Percentiles rank a stretch among this genome's conserved stretches.
phyloP scores from a whole-genome alignment of 2,888 invertebrate species.

The Apoda limacodes region DNA sequence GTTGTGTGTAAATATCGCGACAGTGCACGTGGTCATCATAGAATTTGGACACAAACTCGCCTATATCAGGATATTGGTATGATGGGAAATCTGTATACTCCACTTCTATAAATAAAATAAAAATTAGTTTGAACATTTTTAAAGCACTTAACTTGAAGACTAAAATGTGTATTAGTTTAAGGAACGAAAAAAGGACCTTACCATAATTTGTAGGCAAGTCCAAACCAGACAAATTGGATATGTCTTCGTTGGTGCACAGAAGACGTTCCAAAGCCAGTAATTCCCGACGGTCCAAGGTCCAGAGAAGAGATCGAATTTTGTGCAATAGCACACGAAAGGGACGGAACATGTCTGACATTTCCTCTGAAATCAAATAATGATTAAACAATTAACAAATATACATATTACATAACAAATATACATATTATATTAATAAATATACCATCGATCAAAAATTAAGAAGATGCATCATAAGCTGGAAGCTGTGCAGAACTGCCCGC shows the following conservation, averaged over 20 bases:
- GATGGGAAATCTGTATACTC: slow-evolving; percentile 34
- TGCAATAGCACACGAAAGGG: slow-evolving; percentile 90
- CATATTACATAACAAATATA: slow-evolving; percentile 3
- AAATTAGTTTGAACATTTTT: too few relatives aligned
- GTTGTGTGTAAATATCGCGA: slow-evolving; percentile 68
- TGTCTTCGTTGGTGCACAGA: slow-evolving; percentile 91
- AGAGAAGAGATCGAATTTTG: slow-evolving; percentile 92
- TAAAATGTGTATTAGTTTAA: too few relatives aligned
- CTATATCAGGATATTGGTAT: slow-evolving; percentile 68
- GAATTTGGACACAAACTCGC: slow-evolving; percentile 77
- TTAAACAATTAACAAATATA: background rate
- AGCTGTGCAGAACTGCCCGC: too few relatives aligned
- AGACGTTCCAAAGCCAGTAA: slow-evolving; percentile 87
- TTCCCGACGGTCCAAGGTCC: slow-evolving; percentile 88
- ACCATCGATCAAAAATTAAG: too few relatives aligned
- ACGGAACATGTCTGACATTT: slow-evolving; percentile 96
- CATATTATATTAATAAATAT: too few relatives aligned
- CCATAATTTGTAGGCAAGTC: slow-evolving; percentile 43
- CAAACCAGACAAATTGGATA: slow-evolving; percentile 51
- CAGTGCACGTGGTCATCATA: slow-evolving; percentile 78
- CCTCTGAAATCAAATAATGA: slow-evolving; percentile 56
- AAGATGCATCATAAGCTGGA: too few relatives aligned
- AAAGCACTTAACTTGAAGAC: too few relatives aligned
- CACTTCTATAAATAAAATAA: slow-evolving; percentile 26
- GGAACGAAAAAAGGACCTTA: background rate